Evolutionary conservation across 2,797 vertebrate genomes (phyloP), one percentile per base, ranked within the genome.

Genomic region (Myotis pilosus): DNA sequence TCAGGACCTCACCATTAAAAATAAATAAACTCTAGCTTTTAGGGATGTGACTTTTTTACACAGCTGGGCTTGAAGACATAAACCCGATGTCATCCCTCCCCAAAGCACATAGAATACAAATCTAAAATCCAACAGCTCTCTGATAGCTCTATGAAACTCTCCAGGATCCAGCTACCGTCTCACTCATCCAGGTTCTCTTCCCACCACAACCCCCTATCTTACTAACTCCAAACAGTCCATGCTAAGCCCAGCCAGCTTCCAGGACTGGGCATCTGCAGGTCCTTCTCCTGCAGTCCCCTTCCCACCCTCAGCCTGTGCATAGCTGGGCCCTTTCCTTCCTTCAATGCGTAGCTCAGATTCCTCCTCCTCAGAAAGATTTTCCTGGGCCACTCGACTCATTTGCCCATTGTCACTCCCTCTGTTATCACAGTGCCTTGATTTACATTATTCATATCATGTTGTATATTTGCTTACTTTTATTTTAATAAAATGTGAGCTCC

Each of bases 21-120:
- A 36, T 33, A 33, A 76, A 76, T 55, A 19, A 51, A 83, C 68
- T 94, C 76, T 87, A 44, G 74, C 62, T 44, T 92, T 69, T 72
- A 91, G 55, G 30, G 91, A 84, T 92, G 51, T 88, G 60, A 93
- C 8, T 51, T 69, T 82, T 93, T 76, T 71, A 47, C 2, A 38
- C 13, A 69, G 7, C 5, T 22, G 20, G 36, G 22, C 22, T 92
- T 86, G 68, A 55, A 57, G 69, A 71, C 7, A 47, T 69, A 62
- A 80, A 68, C 44, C 49, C n/a, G 36, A 74, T 69, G 82, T 15
- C 3, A 22, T 74, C 30, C 78, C n/a, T 81, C 41, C 28, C 89
- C 30, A 88, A 60, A 79, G 49, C 41, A 82, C 41, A 72, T 41
- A 69, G 71, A 90, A 82, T 25, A 57, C 78, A 81, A 81, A 86